Evolutionary conservation across 2,888 invertebrate genomes (phyloP).

Genomic region (Cataglyphis rosenhaueri): DNA sequence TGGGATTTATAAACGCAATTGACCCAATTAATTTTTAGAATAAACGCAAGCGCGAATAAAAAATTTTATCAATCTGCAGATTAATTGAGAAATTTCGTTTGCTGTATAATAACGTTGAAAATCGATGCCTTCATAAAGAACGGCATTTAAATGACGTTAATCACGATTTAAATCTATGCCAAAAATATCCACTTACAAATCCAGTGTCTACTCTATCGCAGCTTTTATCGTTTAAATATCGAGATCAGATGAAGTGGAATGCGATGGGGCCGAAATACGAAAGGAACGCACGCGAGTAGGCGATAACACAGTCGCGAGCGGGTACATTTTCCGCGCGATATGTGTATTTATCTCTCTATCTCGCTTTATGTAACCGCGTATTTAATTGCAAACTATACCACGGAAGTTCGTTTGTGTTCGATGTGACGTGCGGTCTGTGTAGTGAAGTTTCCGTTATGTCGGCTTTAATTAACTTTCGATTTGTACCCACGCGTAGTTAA

Average conservation of each 20-base stretch:
- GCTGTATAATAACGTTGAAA: background rate
- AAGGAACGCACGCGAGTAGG: background rate
- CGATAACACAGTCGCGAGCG: background rate
- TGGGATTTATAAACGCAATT: background rate
- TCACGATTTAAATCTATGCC: conserved; percentile 29
- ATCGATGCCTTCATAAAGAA: conserved; percentile 6
- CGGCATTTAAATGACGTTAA: conserved; percentile 39
- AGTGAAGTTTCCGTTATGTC: conserved; percentile 39
- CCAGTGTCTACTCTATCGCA: conserved; percentile 1
- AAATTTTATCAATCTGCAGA: conserved; percentile 8
- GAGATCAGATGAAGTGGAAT: conserved; percentile 41
- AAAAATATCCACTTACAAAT: conserved; percentile 46
- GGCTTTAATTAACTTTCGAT: conserved; percentile 56
- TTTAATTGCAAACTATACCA: conserved; percentile 45
- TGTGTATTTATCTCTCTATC: conserved; percentile 30
- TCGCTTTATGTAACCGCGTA: conserved; percentile 40
- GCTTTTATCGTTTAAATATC: conserved; percentile 25
- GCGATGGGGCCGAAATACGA: background rate
- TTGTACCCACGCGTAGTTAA: conserved; percentile 46
- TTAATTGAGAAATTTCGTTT: background rate
- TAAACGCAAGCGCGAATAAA: background rate
- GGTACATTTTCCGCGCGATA: conserved; percentile 2
- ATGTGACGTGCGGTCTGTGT: conserved; percentile 33
- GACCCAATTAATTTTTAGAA: background rate
- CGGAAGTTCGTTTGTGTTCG: conserved; percentile 41